Percentiles rank a stretch among this genome's conserved stretches.
These are phyloP conservation scores for Diabrotica virgifera DNA, from an alignment of 1,140 invertebrate genomes.

Conservation along the genomic window DNA sequence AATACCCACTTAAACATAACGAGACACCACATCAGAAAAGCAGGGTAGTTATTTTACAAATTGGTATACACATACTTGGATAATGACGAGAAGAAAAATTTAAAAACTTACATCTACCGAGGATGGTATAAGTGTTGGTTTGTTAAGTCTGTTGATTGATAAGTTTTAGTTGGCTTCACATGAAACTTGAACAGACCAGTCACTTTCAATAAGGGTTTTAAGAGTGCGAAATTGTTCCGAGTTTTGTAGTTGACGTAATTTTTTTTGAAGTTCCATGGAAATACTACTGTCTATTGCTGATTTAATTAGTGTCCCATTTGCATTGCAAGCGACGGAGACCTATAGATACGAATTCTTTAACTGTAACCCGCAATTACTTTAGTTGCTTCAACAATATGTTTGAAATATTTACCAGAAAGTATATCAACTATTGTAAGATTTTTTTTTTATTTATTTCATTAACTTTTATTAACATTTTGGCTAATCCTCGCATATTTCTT, in stretches of 20 bases:
- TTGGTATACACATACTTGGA: too few relatives aligned
- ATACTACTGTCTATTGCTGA: neutral
- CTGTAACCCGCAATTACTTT: conserved; percentile 7
- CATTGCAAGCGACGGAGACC: conserved; percentile 19
- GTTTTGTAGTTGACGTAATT: conserved; percentile 2
- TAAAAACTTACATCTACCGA: conserved; percentile 7
- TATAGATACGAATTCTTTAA: neutral
- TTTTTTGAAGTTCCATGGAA: conserved; percentile 16
- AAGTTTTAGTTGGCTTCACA: conserved; percentile 36
- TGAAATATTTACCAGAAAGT: conserved; percentile 20
- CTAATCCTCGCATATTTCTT: conserved; percentile 30
- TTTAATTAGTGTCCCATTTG: conserved; percentile 16
- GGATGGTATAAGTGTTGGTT: conserved; percentile 38
- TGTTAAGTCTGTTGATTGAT: conserved; percentile 40
- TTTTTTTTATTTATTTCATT: conserved; percentile 14
- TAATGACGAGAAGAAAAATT: too few relatives aligned
- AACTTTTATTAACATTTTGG: conserved; percentile 25
- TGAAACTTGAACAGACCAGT: conserved; percentile 31
- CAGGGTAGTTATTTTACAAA: too few relatives aligned
- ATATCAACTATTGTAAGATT: conserved; percentile 10
- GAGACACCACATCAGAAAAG: too few relatives aligned
- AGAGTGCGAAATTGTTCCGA: conserved; percentile 21
- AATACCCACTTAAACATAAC: too few relatives aligned
- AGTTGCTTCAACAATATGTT: conserved; percentile 23
- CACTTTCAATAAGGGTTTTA: conserved; percentile 25